Evolutionary conservation across 1,140 invertebrate genomes (phyloP), one percentile per base, ranked within the genome.

Genomic region (Pteromalus puparum): DNA sequence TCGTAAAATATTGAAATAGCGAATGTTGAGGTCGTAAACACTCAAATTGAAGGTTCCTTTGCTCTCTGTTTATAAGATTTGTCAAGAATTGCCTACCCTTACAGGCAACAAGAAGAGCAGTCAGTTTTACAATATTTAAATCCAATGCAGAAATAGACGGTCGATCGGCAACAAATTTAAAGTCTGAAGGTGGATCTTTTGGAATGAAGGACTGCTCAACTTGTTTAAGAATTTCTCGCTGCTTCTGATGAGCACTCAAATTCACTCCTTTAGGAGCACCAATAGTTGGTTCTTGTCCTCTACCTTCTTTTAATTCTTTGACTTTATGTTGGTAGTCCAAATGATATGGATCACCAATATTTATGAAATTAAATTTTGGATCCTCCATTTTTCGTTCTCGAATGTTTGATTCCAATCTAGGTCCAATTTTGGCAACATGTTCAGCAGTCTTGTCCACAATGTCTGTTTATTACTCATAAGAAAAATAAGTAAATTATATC

Each of bases 301-400:
- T 98, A 65, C 98, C 98, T 90, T 99, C 98, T 86, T 96, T 95
- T 90, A 99, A 98, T 90, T 99, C 98, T 90, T 98, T 98, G 38
- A 99, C 98, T 93, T 99, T 99, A 90, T 99, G 97, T 88, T 99
- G 97, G 94, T 99, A 99, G 90, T 99, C 99, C 0, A 98, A 98
- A 96, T 99, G 97, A 90, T 99, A 99, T 0, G 99, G 99, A 94
- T 99, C 99, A 2, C 97, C 97, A 86, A 96, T 94, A 90, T 98
- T 99, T n/a, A 99, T 94, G 91, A 99, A 99, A 91, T 98, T 98
- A 90, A 99, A 99, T 91, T 99, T 99, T 2, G 98, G 97, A 93
- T 99, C 99, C 61, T 98, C 98, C 87, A 98, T 94, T 93, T 94
- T 93, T 99, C 98, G 94, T 99, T 99, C n/a, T 90, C 98, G 95